Evolutionary conservation across 2,113 vertebrate genomes (phyloP), one percentile per base, ranked within the genome.

Genomic region (Thryonomys swinderianus): DNA sequence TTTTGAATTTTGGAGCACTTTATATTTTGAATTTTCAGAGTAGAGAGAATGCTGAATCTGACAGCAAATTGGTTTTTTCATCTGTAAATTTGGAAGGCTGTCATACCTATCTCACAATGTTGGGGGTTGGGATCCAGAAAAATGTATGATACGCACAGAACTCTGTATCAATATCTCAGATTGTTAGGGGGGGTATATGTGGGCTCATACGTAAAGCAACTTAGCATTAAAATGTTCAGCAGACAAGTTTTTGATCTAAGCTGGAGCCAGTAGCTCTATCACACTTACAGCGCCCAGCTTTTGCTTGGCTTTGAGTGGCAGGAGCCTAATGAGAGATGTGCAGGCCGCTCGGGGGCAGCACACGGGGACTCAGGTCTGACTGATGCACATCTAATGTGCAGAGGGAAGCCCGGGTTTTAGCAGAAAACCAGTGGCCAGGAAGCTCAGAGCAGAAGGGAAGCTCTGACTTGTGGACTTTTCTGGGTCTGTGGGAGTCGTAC

Each of bases 51-150:
- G 2, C n/a, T 84, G 45, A 66, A 13, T 53, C 45, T 53, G 2
- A 13, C 51, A 81, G 71, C 48, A 93, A 92, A 90, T 66, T 10
- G 14, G 17, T 92, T 67, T 88, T 95, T 27, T 84, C 30, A 51
- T 91, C 59, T 64, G 2, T 69, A 74, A 53, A 59, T 30, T 81
- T 32, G 64, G 25, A 64, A 93, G 84, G 42, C 76, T 34, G 42
- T 81, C 64, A 37, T 45, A 0, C 37, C 12, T 91, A 8, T 51
- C 66, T 90, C n/a, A 67, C 4, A 55, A 21, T 45, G 32, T 79
- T 71, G 76, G 7, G 21, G 16, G 6, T 17, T 80, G 59, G 88
- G 45, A 40, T 76, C 66, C 55, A 55, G 82, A 90, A 81, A 69
- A 76, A 69, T 42, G 25, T 12, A 12, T 37, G 25, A 1, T 74